These are phyloP conservation scores for Mohoua ochrocephala DNA, from an alignment of 2,113 vertebrate genomes.

Conservation along the genomic window DNA sequence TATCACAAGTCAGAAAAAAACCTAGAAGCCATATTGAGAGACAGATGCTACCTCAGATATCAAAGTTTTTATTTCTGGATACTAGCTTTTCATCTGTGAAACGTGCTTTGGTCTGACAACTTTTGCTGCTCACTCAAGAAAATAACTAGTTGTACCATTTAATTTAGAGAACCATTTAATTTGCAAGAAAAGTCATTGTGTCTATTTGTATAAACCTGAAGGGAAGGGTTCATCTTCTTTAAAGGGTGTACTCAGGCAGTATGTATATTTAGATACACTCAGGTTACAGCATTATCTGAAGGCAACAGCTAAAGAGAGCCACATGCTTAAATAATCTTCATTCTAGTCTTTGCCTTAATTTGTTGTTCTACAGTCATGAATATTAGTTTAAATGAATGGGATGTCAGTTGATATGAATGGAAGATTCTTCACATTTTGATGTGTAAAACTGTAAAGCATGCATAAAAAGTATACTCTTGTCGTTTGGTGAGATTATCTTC, in stretches of 20 bases:
- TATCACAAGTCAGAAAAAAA: background rate
- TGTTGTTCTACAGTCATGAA: background rate
- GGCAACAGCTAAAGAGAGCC: background rate
- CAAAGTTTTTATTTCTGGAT: conserved; percentile 20
- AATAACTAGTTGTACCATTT: background rate
- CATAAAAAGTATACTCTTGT: background rate
- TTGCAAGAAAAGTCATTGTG: background rate
- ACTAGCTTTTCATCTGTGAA: background rate
- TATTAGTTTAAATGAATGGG: background rate
- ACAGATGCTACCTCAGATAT: conserved; percentile 34
- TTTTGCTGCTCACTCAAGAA: background rate
- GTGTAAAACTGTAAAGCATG: background rate
- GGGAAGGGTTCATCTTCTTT: background rate
- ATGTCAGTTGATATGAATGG: background rate
- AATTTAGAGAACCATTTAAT: background rate
- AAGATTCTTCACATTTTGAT: background rate
- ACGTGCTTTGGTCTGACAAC: background rate
- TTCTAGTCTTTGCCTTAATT: background rate
- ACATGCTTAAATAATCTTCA: background rate
- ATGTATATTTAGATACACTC: background rate
- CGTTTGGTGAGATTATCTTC: background rate
- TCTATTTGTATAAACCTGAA: background rate
- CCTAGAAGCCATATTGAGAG: conserved; percentile 17
- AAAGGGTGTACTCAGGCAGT: background rate
- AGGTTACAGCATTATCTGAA: background rate